A percentile compares a stretch with the other conserved stretches of the same genome.
Conservation (phyloP, 1,140 invertebrate genomes). For the Cepaea nemoralis region DNA sequence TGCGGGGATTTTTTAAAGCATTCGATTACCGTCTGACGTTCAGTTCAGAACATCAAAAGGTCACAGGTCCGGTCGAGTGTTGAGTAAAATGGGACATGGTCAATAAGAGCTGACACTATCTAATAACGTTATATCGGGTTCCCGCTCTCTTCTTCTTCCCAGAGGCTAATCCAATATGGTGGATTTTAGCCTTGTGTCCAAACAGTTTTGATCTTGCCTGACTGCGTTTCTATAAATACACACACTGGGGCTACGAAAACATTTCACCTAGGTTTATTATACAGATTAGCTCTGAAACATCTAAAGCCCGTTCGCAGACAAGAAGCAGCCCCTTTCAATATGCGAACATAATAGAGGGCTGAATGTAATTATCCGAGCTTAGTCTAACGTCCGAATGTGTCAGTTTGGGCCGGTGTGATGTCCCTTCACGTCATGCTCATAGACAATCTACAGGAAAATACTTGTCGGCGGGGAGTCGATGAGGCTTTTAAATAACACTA, state of each 20-base stretch:
- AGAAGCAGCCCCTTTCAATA: not conserved
- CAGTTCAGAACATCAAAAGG: not conserved
- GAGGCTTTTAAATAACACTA: no score
- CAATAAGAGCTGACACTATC: constrained; percentile 17
- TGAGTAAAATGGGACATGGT: not conserved
- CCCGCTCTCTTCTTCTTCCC: not conserved
- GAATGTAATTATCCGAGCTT: constrained; percentile 2
- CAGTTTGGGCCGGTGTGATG: not conserved
- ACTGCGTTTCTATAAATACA: constrained; percentile 32
- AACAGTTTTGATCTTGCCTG: constrained; percentile 34
- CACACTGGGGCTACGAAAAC: constrained; percentile 7
- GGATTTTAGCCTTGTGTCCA: constrained; percentile 37
- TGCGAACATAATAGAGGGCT: not conserved
- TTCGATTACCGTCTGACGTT: not conserved
- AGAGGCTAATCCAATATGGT: constrained; percentile 22
- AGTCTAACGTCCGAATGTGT: not conserved
- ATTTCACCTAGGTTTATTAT: constrained; percentile 28
- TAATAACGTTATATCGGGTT: constrained; percentile 23
- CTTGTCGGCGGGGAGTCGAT: no score
- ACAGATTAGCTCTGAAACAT: constrained; percentile 20
- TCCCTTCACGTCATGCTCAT: not conserved
- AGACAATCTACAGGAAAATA: no score
- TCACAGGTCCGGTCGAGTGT: not conserved
- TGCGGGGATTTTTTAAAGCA: not conserved
- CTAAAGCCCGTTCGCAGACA: not conserved